These are phyloP conservation scores for Salvelinus fontinalis DNA, from an alignment of 2,113 vertebrate species.

Conservation along the genomic window DNA sequence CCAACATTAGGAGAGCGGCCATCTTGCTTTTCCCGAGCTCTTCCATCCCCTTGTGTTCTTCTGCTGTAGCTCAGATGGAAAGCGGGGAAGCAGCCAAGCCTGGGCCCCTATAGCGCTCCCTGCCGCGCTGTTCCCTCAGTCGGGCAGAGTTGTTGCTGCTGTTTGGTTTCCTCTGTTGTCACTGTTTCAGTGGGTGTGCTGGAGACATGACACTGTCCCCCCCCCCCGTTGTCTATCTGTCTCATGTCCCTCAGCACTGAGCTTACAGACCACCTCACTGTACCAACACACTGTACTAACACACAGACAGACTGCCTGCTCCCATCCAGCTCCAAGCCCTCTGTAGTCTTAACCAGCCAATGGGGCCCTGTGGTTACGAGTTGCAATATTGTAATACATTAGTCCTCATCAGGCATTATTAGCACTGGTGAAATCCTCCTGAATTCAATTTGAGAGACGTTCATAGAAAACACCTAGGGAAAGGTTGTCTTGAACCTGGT, in stretches of 20 bases:
- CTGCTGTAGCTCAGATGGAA: slow-evolving; percentile 78
- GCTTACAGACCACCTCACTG: slow-evolving; percentile 58
- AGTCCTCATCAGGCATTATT: too few relatives aligned
- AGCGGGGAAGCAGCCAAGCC: slow-evolving; percentile 79
- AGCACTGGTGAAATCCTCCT: too few relatives aligned
- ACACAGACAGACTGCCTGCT: neutral
- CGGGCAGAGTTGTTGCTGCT: neutral
- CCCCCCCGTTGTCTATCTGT: slow-evolving; percentile 37
- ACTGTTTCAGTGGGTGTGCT: slow-evolving; percentile 68
- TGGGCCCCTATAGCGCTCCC: slow-evolving; percentile 32
- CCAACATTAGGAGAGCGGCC: slow-evolving; percentile 56
- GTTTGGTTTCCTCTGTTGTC: neutral
- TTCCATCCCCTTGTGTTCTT: slow-evolving; percentile 74
- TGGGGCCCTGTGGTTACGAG: neutral
- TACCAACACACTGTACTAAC: neutral
- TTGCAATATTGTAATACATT: too few relatives aligned
- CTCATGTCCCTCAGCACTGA: slow-evolving; percentile 76
- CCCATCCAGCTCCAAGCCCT: neutral
- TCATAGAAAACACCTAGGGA: neutral
- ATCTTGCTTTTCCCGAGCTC: slow-evolving; percentile 83
- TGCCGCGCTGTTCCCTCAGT: neutral
- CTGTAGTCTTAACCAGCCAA: neutral
- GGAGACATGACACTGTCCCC: slow-evolving; percentile 74
- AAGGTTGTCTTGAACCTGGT: neutral
- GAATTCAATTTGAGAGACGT: neutral